Base-by-base conservation (phyloP, 1,140 invertebrate species). In the Lasioglossum albipes region DNA sequence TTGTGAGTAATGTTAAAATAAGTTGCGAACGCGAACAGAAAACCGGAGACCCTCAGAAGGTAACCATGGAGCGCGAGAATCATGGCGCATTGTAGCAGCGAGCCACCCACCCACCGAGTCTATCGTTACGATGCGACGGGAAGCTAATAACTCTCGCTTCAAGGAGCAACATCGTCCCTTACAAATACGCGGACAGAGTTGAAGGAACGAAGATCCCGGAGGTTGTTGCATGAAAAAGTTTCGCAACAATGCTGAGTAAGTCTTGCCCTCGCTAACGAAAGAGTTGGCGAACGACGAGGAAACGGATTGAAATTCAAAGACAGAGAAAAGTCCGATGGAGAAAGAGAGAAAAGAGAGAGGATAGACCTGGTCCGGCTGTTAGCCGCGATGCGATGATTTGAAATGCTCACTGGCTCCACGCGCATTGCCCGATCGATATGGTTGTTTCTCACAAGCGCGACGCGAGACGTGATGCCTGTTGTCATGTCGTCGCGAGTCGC, bases 211-310 rank as follows among this genome's bases (percentile, higher is more conserved):
- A 49, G 45, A 7, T 22, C 6, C n/a, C 41, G 52, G 20, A 77
- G 79, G 71, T 75, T 83, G 82, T 83, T 78, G 73, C 66, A 79
- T 64, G 87, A 82, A 81, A 87, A 91, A 91, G 87, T 91, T 91
- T 90, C 65, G 84, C 85, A 89, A 91, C 90, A 91, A 90, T 82
- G 84, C 81, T 81, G 81, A 84, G 88, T 88, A 79, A 83, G 76
- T 85, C 79, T 78, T n/a, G 20, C 10, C 41, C 41, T n/a, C 20
- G 82, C 36, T 64, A 59, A 78, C 52, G 64, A 78, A 82, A 78
- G 36, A 41, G 49, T 68, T 20, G 31, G 22, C 12, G 0, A 61
- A 57, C 45, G 27, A 27, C 27, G 45, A 59, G 45, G 49, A 36
- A 76, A 52, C 45, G 45, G 45, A 49, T 49, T 49, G 45, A 49